phyloP scores from a whole-genome alignment of 2,888 invertebrate genomes.

The Euplexia lucipara region DNA sequence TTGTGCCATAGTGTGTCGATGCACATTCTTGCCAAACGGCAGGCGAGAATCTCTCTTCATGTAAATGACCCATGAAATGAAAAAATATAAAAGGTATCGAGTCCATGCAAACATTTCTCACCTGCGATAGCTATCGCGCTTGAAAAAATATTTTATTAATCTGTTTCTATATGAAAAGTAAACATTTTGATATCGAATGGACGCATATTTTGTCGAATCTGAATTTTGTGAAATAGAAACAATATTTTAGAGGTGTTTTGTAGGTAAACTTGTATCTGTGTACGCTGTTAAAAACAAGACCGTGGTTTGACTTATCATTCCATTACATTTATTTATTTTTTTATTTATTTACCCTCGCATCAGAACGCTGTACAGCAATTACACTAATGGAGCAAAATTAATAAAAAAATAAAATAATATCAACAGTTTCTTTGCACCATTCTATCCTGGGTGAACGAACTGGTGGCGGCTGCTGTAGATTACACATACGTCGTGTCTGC shows the following conservation, averaged over 20 bases:
- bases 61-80: slow-evolving; percentile 1
- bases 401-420: no score
- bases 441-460: no score
- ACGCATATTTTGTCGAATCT: slow-evolving; percentile 12
- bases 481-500: no score
- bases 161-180: slow-evolving; percentile 27
- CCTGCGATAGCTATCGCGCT: slow-evolving; percentile 4
- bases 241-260: slow-evolving; percentile 5
- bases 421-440: no score
- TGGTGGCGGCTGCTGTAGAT: no score
- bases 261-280: no score
- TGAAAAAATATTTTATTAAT: slow-evolving; percentile 43
- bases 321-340: no score
- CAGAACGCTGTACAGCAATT: no score
- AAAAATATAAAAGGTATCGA: slow-evolving; percentile 27
- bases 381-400: no score
- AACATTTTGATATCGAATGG: slow-evolving; percentile 35
- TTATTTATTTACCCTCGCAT: no score
- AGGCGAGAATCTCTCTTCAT: background rate
- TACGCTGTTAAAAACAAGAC: no score
- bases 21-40: background rate
- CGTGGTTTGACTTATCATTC: no score
- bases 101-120: slow-evolving; percentile 24
- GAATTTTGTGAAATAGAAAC: background rate
- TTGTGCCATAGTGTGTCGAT: background rate